Evolutionary conservation across 2,113 vertebrate genomes (phyloP).

Genomic region (Uria lomvia): DNA sequence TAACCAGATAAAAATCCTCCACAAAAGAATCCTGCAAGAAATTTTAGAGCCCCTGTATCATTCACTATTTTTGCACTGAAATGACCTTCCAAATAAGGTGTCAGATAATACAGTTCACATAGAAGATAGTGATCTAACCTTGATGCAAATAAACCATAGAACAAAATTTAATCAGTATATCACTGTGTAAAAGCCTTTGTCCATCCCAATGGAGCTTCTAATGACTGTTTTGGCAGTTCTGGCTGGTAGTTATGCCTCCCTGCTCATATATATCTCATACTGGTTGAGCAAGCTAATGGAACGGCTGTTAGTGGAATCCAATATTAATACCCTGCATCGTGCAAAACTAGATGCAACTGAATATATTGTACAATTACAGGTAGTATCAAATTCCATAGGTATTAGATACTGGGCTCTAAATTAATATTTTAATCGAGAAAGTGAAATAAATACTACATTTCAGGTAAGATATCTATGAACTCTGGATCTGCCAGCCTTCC

Average conservation of each 20-base stretch:
- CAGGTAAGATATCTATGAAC: conserved; percentile 57
- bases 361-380: conserved; percentile 71
- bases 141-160: conserved; percentile 77
- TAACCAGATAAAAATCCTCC: not conserved
- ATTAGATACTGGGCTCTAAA: conserved; percentile 64
- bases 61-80: conserved; percentile 56
- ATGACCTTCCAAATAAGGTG: conserved; percentile 68
- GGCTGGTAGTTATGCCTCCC: conserved; percentile 69
- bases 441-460: conserved; percentile 66
- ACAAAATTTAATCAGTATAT: conserved; percentile 76
- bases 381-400: conserved; percentile 74
- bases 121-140: conserved; percentile 68
- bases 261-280: conserved; percentile 71
- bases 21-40: not conserved
- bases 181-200: conserved; percentile 71
- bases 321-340: conserved; percentile 69
- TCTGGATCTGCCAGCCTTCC: conserved; percentile 53
- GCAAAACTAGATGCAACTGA: conserved; percentile 72
- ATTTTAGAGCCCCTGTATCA: not conserved
- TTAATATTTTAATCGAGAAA: conserved; percentile 74
- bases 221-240: conserved; percentile 77
- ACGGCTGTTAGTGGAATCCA: conserved; percentile 75
- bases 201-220: conserved; percentile 75
- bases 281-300: conserved; percentile 76
- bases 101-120: conserved; percentile 45